Base-by-base conservation (phyloP, 2,888 invertebrate species). In the Amaurobius ferox region DNA sequence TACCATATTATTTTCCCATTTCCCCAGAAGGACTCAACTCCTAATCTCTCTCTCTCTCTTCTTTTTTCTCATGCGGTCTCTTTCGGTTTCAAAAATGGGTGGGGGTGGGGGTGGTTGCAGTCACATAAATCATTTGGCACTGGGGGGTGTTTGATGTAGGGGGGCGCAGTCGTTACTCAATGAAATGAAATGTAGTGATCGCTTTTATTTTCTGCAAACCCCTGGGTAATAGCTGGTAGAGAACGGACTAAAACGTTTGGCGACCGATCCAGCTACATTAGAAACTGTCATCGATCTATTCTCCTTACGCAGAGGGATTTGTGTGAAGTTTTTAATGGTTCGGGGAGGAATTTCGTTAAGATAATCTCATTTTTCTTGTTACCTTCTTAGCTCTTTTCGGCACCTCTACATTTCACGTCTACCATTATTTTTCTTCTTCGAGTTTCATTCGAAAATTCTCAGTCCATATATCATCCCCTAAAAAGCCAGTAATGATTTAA, bases 1-100 rank as follows among this genome's bases (percentile, higher is more conserved):
- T 83, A 83, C 83, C 83, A 77, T 77, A 83, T 83, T 83, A 83
- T 83, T 83, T 83, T 67, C 77, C 83, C 83, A 83, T 83, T 80
- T 74, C 61, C 76, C 76, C 77, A 55, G 26, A 77, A 66, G 71
- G 66, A 55, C 74, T 71, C 26, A 39, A 48, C 70, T 79, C 79
- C 70, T 79, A 79, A 79, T 79, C 79, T 72, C 62, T 62, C 28
- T 61, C 40, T 19, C 71, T 23, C 29, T 62, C 35, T 67, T 30
- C 40, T 40, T 28, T 39, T 39, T 39, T 68, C 68, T 64, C 30
- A 6, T 64, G 29, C 30, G 55, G 30, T 64, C 64, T 29, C 62
- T 62, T 30, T 30, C 9, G 19, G 61, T 48, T 55, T 79, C 55
- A 55, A 61, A 61, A 28, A 35, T 32, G 40, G 55, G 44, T 23